Percentiles rank a stretch among this genome's conserved stretches.
Conservation (phyloP, 2,888 invertebrate species). For the Glyphotaelius pellucidus region DNA sequence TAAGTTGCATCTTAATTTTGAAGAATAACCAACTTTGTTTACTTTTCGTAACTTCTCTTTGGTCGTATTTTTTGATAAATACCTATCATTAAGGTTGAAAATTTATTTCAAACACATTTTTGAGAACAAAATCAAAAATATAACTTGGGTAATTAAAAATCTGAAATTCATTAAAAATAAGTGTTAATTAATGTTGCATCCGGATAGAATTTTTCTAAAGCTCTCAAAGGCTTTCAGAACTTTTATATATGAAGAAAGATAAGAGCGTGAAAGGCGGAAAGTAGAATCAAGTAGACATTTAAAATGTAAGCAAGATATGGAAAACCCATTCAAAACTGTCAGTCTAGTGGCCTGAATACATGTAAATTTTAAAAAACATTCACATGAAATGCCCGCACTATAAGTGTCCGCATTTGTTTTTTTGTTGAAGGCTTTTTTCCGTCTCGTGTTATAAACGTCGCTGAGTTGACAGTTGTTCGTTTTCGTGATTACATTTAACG, state of each 20-base stretch:
- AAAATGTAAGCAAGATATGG: not conserved
- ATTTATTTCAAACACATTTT: not conserved
- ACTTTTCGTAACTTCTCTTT: too few relatives aligned
- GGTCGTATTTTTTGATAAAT: too few relatives aligned
- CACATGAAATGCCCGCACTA: not conserved
- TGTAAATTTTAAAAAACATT: not conserved
- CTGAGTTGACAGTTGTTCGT: slow-evolving; percentile 3
- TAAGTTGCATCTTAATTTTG: not conserved
- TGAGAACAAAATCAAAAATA: not conserved
- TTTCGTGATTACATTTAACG: not conserved
- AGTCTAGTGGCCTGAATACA: not conserved
- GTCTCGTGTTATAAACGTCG: not conserved
- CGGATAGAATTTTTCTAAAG: not conserved
- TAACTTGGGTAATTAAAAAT: not conserved
- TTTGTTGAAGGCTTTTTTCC: not conserved
- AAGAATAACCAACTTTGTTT: too few relatives aligned
- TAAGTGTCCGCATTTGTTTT: not conserved
- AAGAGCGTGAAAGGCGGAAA: not conserved
- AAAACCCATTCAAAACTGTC: not conserved
- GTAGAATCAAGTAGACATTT: not conserved
- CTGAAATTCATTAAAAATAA: not conserved
- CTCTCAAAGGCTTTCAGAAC: not conserved
- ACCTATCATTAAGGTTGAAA: not conserved
- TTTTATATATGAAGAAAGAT: not conserved
- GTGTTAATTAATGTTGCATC: not conserved